Base-by-base conservation (phyloP, 2,113 vertebrate genomes). In the Sylvietta virens region DNA sequence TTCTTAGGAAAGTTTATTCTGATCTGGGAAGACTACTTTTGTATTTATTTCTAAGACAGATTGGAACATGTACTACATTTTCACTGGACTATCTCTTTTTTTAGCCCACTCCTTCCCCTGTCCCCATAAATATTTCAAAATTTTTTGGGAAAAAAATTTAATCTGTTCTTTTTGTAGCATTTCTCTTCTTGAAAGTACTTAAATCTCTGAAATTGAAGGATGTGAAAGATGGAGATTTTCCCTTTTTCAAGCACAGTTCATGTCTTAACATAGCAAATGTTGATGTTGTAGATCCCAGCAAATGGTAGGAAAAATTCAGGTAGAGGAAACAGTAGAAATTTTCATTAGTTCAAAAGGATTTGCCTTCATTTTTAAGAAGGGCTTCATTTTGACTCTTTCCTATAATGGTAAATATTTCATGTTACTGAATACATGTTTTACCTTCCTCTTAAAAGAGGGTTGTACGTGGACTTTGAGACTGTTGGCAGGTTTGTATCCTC, bases 101-200 rank as follows among this genome's bases (percentile, higher is more conserved):
- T 56, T 28, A 15, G 7, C 45, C 51, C 33, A n/a, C 9, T 6
- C 11, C 12, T 4, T 21, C 12, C 12, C 2, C 2, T 2, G 15
- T 7, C 4, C 13, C 23, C 3, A 64, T 47, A 81, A 86, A 60
- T 54, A 56, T 35, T 79, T 74, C 19, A 72, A 27, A 76, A 47
- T 10, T 48, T 2, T 33, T 79, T 88, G 4, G 13, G 11, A 27
- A 81, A 80, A 44, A 26, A 18, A 12, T 5, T 5, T 31, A 1
- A 2, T 71, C 26, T 54, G 1, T 61, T 54, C 7, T 48, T 72
- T 84, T 73, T 16, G 33, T 47, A 79, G 8, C 10, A 80, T 11
- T 58, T 77, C 1, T 26, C 10, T 13, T 77, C 15, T 39, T 4
- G 3, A 53, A 91, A 65, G 11, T 40, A n/a, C 15, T 47, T 76